Conservation (phyloP, 2,113 vertebrate genomes). For the Potamarius usumacintae region DNA sequence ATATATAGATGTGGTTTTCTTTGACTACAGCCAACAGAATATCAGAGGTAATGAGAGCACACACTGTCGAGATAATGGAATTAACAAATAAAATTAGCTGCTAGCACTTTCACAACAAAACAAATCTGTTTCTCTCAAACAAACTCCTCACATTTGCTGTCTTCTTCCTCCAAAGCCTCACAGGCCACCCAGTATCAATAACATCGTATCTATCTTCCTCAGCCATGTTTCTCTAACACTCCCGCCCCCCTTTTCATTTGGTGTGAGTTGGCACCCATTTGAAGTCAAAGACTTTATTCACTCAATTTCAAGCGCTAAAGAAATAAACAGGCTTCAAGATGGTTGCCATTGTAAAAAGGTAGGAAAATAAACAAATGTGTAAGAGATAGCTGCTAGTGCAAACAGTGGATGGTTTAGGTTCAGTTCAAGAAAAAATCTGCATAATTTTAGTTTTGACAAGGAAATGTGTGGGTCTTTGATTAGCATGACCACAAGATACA, state of each 20-base stretch:
- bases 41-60: conserved; percentile 52
- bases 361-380: conserved; percentile 68
- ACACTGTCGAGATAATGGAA: conserved; percentile 61
- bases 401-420: conserved; percentile 29
- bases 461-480: conserved; percentile 22
- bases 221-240: conserved; percentile 28
- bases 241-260: conserved; percentile 9
- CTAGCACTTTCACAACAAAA: conserved; percentile 52
- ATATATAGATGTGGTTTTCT: conserved; percentile 59
- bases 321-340: conserved; percentile 65
- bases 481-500: background rate
- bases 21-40: conserved; percentile 62
- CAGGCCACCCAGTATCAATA: conserved; percentile 50
- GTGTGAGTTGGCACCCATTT: conserved; percentile 16
- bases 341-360: conserved; percentile 48
- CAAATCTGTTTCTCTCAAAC: conserved; percentile 36
- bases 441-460: conserved; percentile 33
- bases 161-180: conserved; percentile 14
- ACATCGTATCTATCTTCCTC: conserved; percentile 48
- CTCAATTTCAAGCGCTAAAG: conserved; percentile 58
- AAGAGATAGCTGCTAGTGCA: conserved; percentile 31
- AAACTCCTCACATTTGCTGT: conserved; percentile 7
- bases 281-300: conserved; percentile 62
- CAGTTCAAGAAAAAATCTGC: conserved; percentile 5
- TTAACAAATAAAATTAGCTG: conserved; percentile 67